Evolutionary conservation across 2,113 vertebrate species (phyloP), one percentile per base, ranked within the genome.

Genomic region (Calyptommatus sinebrachiatus): DNA sequence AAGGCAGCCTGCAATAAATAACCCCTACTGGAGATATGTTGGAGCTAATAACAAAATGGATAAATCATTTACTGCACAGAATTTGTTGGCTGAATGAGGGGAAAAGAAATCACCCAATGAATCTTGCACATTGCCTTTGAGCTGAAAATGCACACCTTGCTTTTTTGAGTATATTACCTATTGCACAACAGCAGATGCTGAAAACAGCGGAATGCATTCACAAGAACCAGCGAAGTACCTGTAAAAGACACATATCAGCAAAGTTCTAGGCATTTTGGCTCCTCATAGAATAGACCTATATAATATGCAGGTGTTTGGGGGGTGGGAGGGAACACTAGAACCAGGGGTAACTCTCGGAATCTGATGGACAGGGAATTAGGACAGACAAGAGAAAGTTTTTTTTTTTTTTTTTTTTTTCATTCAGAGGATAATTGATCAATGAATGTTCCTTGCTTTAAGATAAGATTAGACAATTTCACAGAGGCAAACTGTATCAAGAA

Each of bases 41-140:
- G 20, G 3, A 79, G 35, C 70, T 16, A 57, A 79, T 81, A 70
- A 76, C 70, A 1, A 81, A 89, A 82, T 24, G 73, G 61, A 76
- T 85, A 82, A 20, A 73, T 24, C 0, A 53, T 84, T 78, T 77
- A 9, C 63, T 20, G 22, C 1, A 71, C n/a, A 18, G 46, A 50
- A 69, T 73, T 75, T 41, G 3, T 8, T 73, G 0, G 1, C 22
- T 74, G 21, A 77, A 79, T 1, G 14, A 78, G 7, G 75, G 72
- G 66, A 24, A 69, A 60, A 82, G 16, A 0, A 76, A 70, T 68
- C 69, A 73, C 5, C 7, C 73, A 53, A 18, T 21, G 5, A 65
- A 53, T 65, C 26, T 80, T 61, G 22, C 24, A 10, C 26, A 22
- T 18, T 70, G 1, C 46, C 16, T 69, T 68, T 79, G 66, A 35